Base-by-base conservation (phyloP, 2,113 vertebrate species). In the Xenopus laevis region DNA sequence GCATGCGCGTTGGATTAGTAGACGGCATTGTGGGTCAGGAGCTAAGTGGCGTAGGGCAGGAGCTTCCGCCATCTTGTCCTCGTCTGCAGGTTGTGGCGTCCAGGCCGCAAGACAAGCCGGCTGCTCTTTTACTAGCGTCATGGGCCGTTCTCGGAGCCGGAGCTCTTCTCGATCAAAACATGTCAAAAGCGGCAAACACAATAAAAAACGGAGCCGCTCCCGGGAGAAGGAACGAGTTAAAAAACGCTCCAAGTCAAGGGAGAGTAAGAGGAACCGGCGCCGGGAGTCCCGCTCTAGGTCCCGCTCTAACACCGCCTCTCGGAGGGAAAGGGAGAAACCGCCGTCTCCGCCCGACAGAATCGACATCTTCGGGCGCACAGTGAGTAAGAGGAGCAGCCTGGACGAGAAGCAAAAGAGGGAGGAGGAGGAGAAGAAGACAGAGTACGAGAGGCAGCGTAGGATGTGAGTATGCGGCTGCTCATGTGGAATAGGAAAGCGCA, bases 351-450 rank as follows among this genome's bases (percentile, higher is more conserved):
- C 95, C 15, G 95, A 98, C 83, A 91, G 96, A 61, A 94, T 98
- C 83, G 96, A 99, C 86, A 97, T 98, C 71, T 99, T 98, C 83
- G 97, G 97, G 63, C 86, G 97, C 78, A 97, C 95, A 50, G 88
- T 98, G 74, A 98, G 96, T 88, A 98, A 98, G 81, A 92, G 97
- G 71, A 95, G 92, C 85, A 95, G 92, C 60, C 81, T 97, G 67
- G 97, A 99, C 78, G 97, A 99, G 86, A 98, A 98, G 79, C 95
- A 97, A 87, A 93, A 94, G 79, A 93, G 95, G n/a, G 97, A 99
- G 83, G 97, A 99, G 79, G 97, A 99, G 82, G 97, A 99, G 84
- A 93, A 95, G 81, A 95, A 94, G 80, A 89, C 83, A 0, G 97
- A 99, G 80, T 95, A 98, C 86, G 97, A 99, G 82, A 88, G 94